A percentile compares a stretch with the other conserved stretches of the same genome.
Conservation (phyloP, 1,140 invertebrate species). For the Nephotettix cincticeps region DNA sequence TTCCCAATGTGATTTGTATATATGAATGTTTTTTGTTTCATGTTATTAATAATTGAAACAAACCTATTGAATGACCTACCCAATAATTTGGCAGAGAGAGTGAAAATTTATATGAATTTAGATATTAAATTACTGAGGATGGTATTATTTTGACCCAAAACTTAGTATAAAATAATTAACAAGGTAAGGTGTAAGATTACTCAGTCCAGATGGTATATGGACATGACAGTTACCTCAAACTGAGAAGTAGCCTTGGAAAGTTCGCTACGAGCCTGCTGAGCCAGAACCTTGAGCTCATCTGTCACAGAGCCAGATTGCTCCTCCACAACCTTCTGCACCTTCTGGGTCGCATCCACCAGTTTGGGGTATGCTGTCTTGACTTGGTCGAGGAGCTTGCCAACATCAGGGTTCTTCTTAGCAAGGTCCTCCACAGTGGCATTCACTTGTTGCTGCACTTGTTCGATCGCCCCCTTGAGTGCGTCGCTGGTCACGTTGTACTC, state of each 20-base stretch:
- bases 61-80: too few relatives aligned
- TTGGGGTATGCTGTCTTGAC: neutral
- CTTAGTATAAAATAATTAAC: too few relatives aligned
- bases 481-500: slow-evolving; percentile 10
- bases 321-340: neutral
- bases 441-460: neutral
- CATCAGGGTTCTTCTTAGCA: neutral
- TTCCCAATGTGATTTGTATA: too few relatives aligned
- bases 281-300: neutral
- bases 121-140: too few relatives aligned
- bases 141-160: too few relatives aligned
- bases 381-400: slow-evolving; percentile 6
- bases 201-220: too few relatives aligned
- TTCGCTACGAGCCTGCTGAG: neutral
- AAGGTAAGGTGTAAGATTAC: too few relatives aligned
- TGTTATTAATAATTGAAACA: too few relatives aligned
- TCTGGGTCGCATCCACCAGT: neutral
- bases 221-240: slow-evolving; percentile 15
- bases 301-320: neutral
- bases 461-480: neutral
- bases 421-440: slow-evolving; percentile 4
- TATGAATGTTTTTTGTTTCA: too few relatives aligned
- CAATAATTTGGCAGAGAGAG: too few relatives aligned
- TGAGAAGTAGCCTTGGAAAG: neutral
- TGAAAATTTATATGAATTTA: too few relatives aligned